Base-by-base conservation (phyloP, 1,140 invertebrate species). In the Teleopsis dalmanni region DNA sequence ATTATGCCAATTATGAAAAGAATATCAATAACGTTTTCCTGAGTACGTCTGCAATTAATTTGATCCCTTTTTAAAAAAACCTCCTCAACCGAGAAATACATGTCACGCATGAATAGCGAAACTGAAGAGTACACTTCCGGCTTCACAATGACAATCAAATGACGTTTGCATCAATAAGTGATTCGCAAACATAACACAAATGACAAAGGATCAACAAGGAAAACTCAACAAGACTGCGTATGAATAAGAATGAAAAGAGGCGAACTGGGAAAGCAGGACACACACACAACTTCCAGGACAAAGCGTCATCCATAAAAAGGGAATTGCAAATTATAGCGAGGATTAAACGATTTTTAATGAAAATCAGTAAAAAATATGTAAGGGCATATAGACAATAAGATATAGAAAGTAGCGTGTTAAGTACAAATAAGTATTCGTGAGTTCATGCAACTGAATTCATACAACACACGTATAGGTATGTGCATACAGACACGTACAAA, bases 281-380 rank as follows among this genome's bases (percentile, higher is more conserved):
- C 23, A n/a, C n/a, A 29, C 21, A n/a, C 16, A 40, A 13, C 11
- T 22, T 19, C n/a, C 18, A 27, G 2, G 14, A 19, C 2, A 35
- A 36, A 14, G 34, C 18, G 23, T 6, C 33, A n/a, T 35, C 7
- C 14, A 47, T n/a, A 29, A 23, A 19, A 47, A 18, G 14, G 21
- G 16, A 35, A 23, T 4, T 46, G 53, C 56, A 60, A 60, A 59
- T 59, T 57, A 62, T 59, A 64, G 57, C 57, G 54, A 62, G 59
- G 61, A 65, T 60, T 65, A 65, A 65, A 65, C 59, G 62, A 64
- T 64, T 65, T 65, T 65, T 65, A 65, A 64, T 65, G 62, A 64
- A 65, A 65, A 65, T 59, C 56, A 60, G 57, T 57, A 46, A 46
- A 35, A n/a, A 46, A 25, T 25, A 21, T 19, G 8, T 25, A 35